phyloP scores from a whole-genome alignment of 2,797 vertebrate species.

The Coreius guichenoti region DNA sequence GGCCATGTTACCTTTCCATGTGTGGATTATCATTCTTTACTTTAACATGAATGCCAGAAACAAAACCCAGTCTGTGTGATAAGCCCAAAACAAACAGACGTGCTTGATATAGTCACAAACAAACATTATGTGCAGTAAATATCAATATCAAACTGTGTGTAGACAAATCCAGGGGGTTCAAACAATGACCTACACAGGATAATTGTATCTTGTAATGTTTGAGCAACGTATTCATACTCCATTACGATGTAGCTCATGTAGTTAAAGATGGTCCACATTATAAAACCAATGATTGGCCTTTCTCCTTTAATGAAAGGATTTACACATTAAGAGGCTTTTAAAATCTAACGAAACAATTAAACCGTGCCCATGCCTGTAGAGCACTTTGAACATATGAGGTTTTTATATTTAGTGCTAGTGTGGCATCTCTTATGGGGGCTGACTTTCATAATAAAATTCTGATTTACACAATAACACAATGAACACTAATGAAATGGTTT shows the following conservation, averaged over 20 bases:
- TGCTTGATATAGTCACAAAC: slow-evolving; percentile 24
- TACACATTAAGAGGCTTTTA: background rate
- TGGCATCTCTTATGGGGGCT: background rate
- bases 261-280: background rate
- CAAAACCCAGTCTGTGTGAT: slow-evolving; percentile 10
- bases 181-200: slow-evolving; percentile 10
- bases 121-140: slow-evolving; percentile 19
- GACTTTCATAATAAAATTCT: background rate
- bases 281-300: background rate
- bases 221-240: background rate
- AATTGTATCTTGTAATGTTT: slow-evolving; percentile 22
- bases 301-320: background rate
- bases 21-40: background rate
- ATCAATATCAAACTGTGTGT: slow-evolving; percentile 19
- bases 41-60: slow-evolving; percentile 12
- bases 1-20: background rate
- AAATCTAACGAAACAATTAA: background rate
- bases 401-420: background rate
- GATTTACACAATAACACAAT: background rate
- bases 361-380: background rate
- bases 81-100: background rate
- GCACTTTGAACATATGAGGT: background rate
- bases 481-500: background rate
- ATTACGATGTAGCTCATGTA: background rate
- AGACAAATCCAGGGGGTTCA: slow-evolving; percentile 21